Evolutionary conservation across 2,797 vertebrate species (phyloP).

Genomic region (Pseudotriccus pelzelni): DNA sequence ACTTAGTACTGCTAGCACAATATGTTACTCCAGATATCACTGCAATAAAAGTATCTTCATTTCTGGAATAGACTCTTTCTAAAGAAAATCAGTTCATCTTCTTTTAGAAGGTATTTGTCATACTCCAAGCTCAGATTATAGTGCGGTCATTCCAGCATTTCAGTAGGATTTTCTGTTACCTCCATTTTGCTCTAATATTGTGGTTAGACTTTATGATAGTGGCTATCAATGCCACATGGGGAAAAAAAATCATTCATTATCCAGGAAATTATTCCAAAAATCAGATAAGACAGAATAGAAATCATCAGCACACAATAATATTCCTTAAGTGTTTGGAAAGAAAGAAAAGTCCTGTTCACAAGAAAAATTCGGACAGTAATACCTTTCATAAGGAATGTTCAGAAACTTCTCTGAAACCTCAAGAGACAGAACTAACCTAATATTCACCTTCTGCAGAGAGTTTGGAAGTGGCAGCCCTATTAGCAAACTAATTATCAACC

Average conservation of each 20-base stretch:
- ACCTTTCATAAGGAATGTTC: not conserved
- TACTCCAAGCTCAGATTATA: not conserved
- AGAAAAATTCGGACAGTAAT: not conserved
- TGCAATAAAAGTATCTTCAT: not conserved
- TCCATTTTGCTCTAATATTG: not conserved
- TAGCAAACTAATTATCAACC: constrained; percentile 50
- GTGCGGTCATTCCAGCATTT: not conserved
- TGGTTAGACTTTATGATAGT: not conserved
- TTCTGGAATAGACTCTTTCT: not conserved
- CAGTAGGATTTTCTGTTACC: not conserved
- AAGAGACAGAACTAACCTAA: constrained; percentile 11
- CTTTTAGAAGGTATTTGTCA: not conserved
- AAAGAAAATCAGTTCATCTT: not conserved
- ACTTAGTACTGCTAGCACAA: not conserved
- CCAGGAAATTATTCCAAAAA: not conserved
- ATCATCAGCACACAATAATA: not conserved
- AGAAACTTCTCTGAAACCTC: not conserved
- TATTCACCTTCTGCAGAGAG: constrained; percentile 17
- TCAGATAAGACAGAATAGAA: not conserved
- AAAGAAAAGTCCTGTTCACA: not conserved
- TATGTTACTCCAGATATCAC: not conserved
- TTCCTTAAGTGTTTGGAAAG: not conserved
- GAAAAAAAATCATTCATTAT: not conserved
- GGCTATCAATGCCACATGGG: not conserved
- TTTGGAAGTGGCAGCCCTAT: constrained; percentile 26